Evolutionary conservation across 92 coral and sea anemone genomes (phyloP).

Genomic region (Pocillopora meandrina): DNA sequence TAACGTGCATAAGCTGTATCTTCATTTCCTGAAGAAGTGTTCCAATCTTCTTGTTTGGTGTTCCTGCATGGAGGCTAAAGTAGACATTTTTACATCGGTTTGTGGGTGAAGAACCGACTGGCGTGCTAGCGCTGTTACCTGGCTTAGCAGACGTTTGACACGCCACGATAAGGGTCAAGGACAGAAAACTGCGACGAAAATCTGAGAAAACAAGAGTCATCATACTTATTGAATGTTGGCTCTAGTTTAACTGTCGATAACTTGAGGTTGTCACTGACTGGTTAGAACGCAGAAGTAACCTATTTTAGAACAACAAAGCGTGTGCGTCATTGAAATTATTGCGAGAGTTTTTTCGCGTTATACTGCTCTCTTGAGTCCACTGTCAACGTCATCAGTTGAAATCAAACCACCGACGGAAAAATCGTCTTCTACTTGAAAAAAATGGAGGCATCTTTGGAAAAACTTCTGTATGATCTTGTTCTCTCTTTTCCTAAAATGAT

Average conservation of each 20-base stretch:
- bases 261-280: neutral
- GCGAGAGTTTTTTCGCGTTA: neutral
- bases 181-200: neutral
- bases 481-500: too few species aligned
- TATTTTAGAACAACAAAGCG: neutral
- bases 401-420: too few species aligned
- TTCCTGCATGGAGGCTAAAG: slow-evolving; percentile 5
- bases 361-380: too few species aligned
- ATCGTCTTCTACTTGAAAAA: too few species aligned
- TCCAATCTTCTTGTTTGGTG: slow-evolving; percentile 4
- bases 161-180: neutral
- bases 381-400: too few species aligned
- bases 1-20: neutral
- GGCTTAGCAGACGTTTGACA: neutral
- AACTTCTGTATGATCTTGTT: too few species aligned
- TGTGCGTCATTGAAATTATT: neutral
- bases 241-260: neutral
- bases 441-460: too few species aligned
- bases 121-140: neutral
- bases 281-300: neutral
- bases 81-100: neutral
- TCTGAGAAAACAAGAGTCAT: neutral
- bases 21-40: neutral
- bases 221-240: neutral
- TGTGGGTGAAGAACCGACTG: neutral